Percentiles rank a stretch among this genome's conserved stretches.
Evolutionary conservation across 2,113 vertebrate genomes (phyloP).

Genomic region (Athene cunicularia): DNA sequence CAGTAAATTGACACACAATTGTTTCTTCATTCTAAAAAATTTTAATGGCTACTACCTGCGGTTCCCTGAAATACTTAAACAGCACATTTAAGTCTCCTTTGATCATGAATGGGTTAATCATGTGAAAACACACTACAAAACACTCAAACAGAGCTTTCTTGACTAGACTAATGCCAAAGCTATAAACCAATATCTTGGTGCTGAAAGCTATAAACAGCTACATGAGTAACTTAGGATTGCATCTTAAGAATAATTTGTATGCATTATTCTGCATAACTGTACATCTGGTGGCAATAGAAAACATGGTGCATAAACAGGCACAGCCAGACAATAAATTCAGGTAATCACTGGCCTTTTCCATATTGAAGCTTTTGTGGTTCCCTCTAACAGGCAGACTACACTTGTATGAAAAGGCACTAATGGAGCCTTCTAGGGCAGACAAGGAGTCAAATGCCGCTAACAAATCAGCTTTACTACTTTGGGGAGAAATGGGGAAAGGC

Average conservation of each 20-base stretch:
- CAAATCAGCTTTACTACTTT: not conserved
- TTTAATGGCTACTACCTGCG: not conserved
- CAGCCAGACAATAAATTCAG: not conserved
- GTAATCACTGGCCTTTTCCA: not conserved
- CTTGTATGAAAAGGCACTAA: not conserved
- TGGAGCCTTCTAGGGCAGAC: not conserved
- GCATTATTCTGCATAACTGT: slow-evolving; percentile 7
- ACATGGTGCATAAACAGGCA: not conserved
- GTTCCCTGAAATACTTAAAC: not conserved
- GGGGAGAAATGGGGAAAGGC: not conserved
- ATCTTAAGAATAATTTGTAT: slow-evolving; percentile 35
- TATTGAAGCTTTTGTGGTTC: not conserved
- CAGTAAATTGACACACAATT: not conserved
- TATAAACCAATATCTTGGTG: not conserved
- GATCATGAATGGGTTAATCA: not conserved
- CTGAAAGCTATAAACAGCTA: slow-evolving; percentile 21
- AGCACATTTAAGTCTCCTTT: not conserved
- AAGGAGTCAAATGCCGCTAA: not conserved
- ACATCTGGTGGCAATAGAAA: slow-evolving; percentile 17
- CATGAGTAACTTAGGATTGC: not conserved
- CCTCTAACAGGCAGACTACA: not conserved
- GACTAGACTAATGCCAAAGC: slow-evolving; percentile 5
- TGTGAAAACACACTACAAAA: not conserved
- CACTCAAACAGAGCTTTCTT: not conserved
- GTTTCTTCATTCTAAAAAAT: not conserved